Base-by-base conservation (phyloP, 2,888 invertebrate genomes). In the Rhimphoctona megacephalus region DNA sequence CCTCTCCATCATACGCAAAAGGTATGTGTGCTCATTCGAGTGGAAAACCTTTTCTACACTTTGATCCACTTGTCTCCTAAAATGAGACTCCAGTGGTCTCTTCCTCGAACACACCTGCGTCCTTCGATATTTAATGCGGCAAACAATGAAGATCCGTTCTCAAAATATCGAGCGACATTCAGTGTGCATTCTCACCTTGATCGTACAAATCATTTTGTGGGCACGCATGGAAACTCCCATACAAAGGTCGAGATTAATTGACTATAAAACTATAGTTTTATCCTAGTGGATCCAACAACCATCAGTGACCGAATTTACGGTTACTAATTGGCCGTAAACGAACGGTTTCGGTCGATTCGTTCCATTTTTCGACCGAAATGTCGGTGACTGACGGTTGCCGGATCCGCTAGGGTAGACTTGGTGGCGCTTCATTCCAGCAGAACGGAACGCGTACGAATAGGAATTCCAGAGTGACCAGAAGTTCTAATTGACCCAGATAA, bases 1-100 rank as follows among this genome's bases (percentile, higher is more conserved):
- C 54, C 25, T 43, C 49, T 43, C 30, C 11, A n/a, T 25, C 22
- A n/a, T 30, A 17, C 6, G 30, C 7, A 17, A 61, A 61, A 30
- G 36, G 72, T 64, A 33, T 22, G 25, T 61, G 39, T 76, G 39
- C 19, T 57, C 69, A 39, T 39, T 81, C 57, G 14, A 64, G 81
- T 69, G 64, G 9, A 30, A 76, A 77, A 19, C 39, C 77, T 54
- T n/a, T 39, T 11, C 36, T 39, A 74, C 72, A 80, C 64, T 72
- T 69, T 70, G 70, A 82, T 82, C 79, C 85, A 84, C 82, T 74
- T 84, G 83, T 80, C 80, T 66, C 66, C 64, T 11, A 43, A 11
- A 11, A 0, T 77, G 49, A 30, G 73, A 39, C 39, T 8, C 11
- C 54, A 46, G 19, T 78, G 66, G 46, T 79, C 70, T 33, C 77